phyloP scores from a whole-genome alignment of 2,113 vertebrate genomes.

The Eclectus roratus region DNA sequence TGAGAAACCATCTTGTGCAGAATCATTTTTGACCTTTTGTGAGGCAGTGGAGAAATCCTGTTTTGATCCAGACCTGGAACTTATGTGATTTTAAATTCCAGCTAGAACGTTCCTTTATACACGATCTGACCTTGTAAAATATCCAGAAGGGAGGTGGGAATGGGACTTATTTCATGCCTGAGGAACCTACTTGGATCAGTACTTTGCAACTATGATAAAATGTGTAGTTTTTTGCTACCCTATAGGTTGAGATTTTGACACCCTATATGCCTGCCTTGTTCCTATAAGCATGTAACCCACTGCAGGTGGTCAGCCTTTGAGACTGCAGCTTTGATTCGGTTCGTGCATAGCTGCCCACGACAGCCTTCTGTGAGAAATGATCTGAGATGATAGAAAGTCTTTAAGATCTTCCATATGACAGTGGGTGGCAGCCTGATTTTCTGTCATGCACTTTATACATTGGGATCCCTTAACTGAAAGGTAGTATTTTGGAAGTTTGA shows the following conservation, averaged over 20 bases:
- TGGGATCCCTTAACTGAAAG: background rate
- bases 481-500: background rate
- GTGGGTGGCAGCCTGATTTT: background rate
- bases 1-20: background rate
- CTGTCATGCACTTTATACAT: background rate
- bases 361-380: background rate
- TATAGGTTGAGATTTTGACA: background rate
- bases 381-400: background rate
- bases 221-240: accelerated
- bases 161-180: background rate
- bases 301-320: background rate
- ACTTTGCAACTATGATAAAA: background rate
- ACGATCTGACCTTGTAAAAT: background rate
- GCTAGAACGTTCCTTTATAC: accelerated
- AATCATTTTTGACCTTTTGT: background rate
- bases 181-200: background rate
- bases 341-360: background rate
- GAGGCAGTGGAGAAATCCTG: background rate
- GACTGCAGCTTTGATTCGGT: background rate
- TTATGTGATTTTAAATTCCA: background rate
- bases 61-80: background rate
- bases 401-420: background rate
- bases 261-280: accelerated
- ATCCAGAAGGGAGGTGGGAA: background rate
- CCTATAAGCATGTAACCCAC: background rate